Conservation (phyloP, 2,113 vertebrate genomes). For the Channa argus region DNA sequence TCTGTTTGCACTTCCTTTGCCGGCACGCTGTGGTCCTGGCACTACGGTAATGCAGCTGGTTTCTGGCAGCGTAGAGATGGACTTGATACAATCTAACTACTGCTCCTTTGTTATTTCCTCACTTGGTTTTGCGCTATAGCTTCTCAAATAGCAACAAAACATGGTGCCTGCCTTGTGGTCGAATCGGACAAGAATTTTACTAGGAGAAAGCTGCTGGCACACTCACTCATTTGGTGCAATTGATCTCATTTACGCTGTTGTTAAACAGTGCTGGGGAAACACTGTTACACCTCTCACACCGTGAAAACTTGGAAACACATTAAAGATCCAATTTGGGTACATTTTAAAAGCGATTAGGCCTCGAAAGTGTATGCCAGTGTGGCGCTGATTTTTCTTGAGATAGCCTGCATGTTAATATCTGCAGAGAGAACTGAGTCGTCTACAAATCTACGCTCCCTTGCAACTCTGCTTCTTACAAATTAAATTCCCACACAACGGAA, state of each 20-base stretch:
- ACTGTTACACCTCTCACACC: slow-evolving; percentile 54
- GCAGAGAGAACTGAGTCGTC: not conserved
- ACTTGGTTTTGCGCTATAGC: slow-evolving; percentile 65
- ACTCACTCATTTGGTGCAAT: slow-evolving; percentile 47
- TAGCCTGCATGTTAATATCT: too few relatives aligned
- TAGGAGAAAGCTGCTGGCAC: slow-evolving; percentile 64
- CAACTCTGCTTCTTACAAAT: too few relatives aligned
- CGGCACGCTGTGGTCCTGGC: slow-evolving; percentile 63
- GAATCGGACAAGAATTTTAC: slow-evolving; percentile 59
- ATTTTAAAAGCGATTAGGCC: slow-evolving; percentile 28
- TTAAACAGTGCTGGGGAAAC: slow-evolving; percentile 47
- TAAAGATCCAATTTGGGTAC: slow-evolving; percentile 12
- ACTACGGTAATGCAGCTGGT: slow-evolving; percentile 74
- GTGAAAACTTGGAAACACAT: slow-evolving; percentile 48
- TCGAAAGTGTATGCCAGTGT: not conserved
- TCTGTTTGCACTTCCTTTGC: slow-evolving; percentile 67
- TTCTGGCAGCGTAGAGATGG: slow-evolving; percentile 70
- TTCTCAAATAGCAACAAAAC: slow-evolving; percentile 71
- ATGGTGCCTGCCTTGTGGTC: slow-evolving; percentile 58
- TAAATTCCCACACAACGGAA: too few relatives aligned
- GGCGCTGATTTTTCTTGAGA: too few relatives aligned
- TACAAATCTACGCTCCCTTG: too few relatives aligned
- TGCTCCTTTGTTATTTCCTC: slow-evolving; percentile 69
- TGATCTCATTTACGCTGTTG: slow-evolving; percentile 62
- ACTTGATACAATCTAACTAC: slow-evolving; percentile 75